These are phyloP conservation scores for Galeruca laticollis DNA, from an alignment of 2,888 invertebrate species.

Conservation along the genomic window DNA sequence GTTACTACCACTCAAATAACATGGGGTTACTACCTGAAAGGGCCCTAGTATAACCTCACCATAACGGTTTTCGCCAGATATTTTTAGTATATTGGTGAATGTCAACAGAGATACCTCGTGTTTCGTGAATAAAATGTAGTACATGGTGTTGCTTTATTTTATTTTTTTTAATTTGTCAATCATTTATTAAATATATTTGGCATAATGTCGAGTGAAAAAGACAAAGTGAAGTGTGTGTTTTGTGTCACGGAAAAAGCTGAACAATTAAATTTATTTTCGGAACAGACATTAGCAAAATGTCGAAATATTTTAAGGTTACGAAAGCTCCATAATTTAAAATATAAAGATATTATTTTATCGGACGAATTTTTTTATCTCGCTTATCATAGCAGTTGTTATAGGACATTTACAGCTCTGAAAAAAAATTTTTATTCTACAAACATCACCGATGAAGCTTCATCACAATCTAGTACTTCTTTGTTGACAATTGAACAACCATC, in stretches of 20 bases:
- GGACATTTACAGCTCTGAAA: conserved; percentile 1
- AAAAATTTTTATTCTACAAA: background rate
- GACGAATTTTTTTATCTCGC: background rate
- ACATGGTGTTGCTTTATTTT: background rate
- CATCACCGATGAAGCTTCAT: background rate
- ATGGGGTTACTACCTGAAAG: background rate
- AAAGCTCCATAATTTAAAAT: background rate
- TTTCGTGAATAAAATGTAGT: background rate
- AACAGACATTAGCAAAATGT: background rate
- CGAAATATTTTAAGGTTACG: background rate
- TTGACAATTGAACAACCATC: background rate
- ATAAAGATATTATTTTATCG: background rate
- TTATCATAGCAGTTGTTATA: background rate
- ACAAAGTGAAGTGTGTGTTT: background rate
- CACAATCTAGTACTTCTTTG: background rate
- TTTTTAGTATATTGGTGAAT: background rate
- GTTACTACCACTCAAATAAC: background rate
- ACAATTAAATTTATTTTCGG: background rate
- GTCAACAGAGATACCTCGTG: background rate
- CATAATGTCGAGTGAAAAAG: too few species aligned
- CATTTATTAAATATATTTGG: background rate
- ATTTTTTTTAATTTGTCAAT: background rate
- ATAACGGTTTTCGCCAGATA: background rate
- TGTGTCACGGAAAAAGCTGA: background rate
- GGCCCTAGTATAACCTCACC: background rate